Conservation (phyloP, 2,113 vertebrate genomes). For the Holacanthus passer region DNA sequence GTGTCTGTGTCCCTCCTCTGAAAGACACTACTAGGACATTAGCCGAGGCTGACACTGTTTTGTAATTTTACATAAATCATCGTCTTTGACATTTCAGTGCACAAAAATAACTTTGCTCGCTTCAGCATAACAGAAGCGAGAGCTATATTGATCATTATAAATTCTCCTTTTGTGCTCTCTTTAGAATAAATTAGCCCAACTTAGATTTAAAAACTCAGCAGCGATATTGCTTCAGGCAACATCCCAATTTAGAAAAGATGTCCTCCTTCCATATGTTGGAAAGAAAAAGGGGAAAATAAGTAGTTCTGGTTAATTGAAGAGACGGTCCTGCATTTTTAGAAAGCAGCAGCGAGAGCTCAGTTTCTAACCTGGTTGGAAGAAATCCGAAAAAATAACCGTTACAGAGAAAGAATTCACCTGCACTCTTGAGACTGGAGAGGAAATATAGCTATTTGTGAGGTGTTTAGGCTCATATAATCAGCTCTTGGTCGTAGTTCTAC, state of each 20-base stretch:
- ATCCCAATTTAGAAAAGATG: constrained; percentile 52
- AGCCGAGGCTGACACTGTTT: constrained; percentile 2
- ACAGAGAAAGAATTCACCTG: background rate
- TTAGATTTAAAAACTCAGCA: constrained; percentile 41
- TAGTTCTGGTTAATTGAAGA: constrained; percentile 29
- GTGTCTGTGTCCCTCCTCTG: background rate
- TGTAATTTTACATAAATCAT: constrained; percentile 43
- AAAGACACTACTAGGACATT: constrained; percentile 1
- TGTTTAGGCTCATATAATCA: background rate
- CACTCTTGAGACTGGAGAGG: background rate
- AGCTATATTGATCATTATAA: constrained; percentile 48
- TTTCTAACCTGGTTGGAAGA: background rate
- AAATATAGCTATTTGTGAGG: background rate
- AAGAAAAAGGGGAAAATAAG: constrained; percentile 25
- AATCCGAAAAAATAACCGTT: background rate
- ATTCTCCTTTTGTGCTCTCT: constrained; percentile 45
- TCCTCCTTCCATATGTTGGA: constrained; percentile 53
- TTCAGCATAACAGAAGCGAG: constrained; percentile 39
- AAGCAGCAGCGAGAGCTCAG: background rate
- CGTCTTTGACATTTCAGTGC: constrained; percentile 33
- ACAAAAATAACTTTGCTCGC: constrained; percentile 44
- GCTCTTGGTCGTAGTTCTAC: no score
- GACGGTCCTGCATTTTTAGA: constrained; percentile 9
- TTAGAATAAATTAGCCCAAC: constrained; percentile 58
- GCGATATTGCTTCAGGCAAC: constrained; percentile 40